A percentile compares a stretch with the other conserved stretches of the same genome.
Evolutionary conservation across 2,113 vertebrate species (phyloP).

Genomic region (Mobula hypostoma): DNA sequence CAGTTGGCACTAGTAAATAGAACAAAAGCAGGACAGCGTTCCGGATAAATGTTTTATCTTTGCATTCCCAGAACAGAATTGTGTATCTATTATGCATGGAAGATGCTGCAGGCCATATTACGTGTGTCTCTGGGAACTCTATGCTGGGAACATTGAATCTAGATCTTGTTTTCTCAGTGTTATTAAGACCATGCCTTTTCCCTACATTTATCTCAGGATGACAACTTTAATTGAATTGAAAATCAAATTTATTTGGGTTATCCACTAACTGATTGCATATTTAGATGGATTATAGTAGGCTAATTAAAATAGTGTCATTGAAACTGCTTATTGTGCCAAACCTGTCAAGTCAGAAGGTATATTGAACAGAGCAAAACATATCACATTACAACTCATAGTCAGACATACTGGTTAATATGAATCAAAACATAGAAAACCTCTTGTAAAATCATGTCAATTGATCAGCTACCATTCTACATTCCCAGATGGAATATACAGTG

Average conservation of each 20-base stretch:
- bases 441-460: constrained; percentile 12
- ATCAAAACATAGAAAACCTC: not conserved
- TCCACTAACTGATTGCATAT: not conserved
- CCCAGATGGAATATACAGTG: no score
- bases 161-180: not conserved
- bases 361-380: constrained; percentile 14
- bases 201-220: not conserved
- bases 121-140: not conserved
- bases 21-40: not conserved
- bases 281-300: not conserved
- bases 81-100: constrained; percentile 15
- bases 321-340: not conserved
- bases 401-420: not conserved
- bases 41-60: not conserved
- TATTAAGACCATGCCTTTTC: not conserved
- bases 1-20: not conserved
- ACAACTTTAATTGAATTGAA: not conserved
- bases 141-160: not conserved
- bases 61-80: not conserved
- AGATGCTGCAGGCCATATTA: constrained; percentile 2
- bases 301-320: constrained; percentile 8
- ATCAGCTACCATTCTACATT: not conserved
- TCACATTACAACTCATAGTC: not conserved
- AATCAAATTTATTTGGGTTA: not conserved
- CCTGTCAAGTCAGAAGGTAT: constrained; percentile 21